These are phyloP conservation scores for Cynaeus angustus DNA, from an alignment of 2,888 invertebrate species.

Conservation along the genomic window DNA sequence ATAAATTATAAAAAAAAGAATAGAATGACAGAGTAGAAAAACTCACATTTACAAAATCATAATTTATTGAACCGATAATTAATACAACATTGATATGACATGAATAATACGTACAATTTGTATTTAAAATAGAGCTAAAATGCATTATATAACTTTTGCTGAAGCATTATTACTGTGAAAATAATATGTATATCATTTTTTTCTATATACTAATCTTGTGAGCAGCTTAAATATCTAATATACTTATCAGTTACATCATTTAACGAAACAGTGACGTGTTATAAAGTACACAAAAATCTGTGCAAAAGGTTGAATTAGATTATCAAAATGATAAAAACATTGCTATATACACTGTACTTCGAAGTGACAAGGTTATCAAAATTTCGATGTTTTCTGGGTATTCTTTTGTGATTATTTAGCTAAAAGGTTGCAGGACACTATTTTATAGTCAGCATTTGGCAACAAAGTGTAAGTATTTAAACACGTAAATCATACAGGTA, in stretches of 20 bases:
- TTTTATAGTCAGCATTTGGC: conserved; percentile 30
- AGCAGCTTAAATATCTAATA: conserved; percentile 36
- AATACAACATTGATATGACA: conserved; percentile 68
- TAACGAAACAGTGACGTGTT: conserved; percentile 23
- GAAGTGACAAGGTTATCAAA: conserved; percentile 46
- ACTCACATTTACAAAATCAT: conserved; percentile 56
- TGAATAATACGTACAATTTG: conserved; percentile 60
- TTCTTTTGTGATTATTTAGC: neutral
- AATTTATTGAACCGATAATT: conserved; percentile 61
- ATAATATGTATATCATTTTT: conserved; percentile 57
- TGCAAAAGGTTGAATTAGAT: conserved; percentile 44
- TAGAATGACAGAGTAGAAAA: neutral
- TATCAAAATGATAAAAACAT: conserved; percentile 49
- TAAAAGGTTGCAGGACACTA: conserved; percentile 12
- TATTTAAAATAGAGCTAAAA: conserved; percentile 63
- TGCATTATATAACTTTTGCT: conserved; percentile 55
- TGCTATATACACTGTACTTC: conserved; percentile 42
- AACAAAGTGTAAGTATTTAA: conserved; percentile 10
- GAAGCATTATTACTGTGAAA: conserved; percentile 57
- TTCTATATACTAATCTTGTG: conserved; percentile 50
- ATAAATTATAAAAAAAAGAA: too few relatives aligned
- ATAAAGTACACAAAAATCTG: conserved; percentile 36
- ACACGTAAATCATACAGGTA: conserved; percentile 30
- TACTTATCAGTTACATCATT: conserved; percentile 5
- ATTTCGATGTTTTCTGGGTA: conserved; percentile 52